Base-by-base conservation (phyloP, 2,113 vertebrate genomes). In the Semicossyphus pulcher region DNA sequence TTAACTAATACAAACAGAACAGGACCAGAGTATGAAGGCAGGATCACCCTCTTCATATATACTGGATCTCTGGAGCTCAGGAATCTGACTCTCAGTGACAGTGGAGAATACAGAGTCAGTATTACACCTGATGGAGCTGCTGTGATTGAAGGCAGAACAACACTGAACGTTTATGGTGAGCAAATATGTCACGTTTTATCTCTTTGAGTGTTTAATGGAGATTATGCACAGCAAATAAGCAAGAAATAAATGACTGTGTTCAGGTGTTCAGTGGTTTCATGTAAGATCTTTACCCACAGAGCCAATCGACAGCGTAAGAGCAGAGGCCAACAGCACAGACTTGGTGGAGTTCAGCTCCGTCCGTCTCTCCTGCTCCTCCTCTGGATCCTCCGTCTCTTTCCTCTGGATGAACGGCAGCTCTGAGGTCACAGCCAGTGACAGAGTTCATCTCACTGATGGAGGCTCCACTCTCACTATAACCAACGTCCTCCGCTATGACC, bases 321-420 rank as follows among this genome's bases (percentile, higher is more conserved):
- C 86, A 34, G 11, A 1, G 2, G 14, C 49, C n/a, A 67, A 4
- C 34, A 68, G 6, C 62, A 31, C 66, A 59, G 18, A 76, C 36
- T 26, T 90, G 21, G 7, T 84, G 7, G 80, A 89, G 64, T 78
- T 75, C 66, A 80, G 68, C 44, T 72, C 69, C 1, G 2, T 78
- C 64, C 21, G 21, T 52, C 66, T 83, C 56, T 83, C 60, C 64
- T 85, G 72, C 67, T 84, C 74, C 21, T 78, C 83, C 11, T 86
- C 57, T 23, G 90, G 86, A 37, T 76, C 86, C 44, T 62, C 47
- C 21, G 59, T 32, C 29, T 80, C 84, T 44, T 85, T 84, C 53
- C 41, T 51, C 44, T 92, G 91, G 89, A 26, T 90, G 28, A 89
- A 90, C 45, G 1, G 41, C 61, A 90, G 78, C 81, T 63, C 79